Evolutionary conservation across 2,113 vertebrate genomes (phyloP).

Genomic region (Hypanus sabinus): DNA sequence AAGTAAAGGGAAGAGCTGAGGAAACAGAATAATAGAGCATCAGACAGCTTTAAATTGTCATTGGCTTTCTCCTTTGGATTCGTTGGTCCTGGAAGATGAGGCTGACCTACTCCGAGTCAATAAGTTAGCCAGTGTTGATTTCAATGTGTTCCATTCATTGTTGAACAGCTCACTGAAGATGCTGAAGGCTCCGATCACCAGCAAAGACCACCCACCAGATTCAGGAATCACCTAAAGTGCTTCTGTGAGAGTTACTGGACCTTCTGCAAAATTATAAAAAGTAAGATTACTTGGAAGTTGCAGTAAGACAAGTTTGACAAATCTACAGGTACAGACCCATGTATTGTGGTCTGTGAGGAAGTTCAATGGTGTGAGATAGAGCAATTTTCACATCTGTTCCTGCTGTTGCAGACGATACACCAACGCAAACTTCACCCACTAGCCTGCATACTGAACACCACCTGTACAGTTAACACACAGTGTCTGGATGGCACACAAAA

Average conservation of each 20-base stretch:
- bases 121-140: not conserved
- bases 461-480: no score
- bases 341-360: not conserved
- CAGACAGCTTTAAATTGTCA: not conserved
- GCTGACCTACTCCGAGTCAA: not conserved
- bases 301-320: not conserved
- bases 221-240: not conserved
- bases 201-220: not conserved
- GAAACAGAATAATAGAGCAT: not conserved
- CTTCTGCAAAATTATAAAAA: not conserved
- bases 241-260: conserved; percentile 8
- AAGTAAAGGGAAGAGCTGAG: not conserved
- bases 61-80: not conserved
- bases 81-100: not conserved
- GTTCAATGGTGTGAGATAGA: no score
- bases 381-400: not conserved
- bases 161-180: not conserved
- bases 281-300: not conserved
- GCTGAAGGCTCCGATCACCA: not conserved
- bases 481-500: no score
- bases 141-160: not conserved
- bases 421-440: not conserved
- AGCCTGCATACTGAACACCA: not conserved
- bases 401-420: not conserved
- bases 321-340: not conserved